Evolutionary conservation across 2,888 invertebrate species (phyloP).

Genomic region (Dolichomitus sp.): DNA sequence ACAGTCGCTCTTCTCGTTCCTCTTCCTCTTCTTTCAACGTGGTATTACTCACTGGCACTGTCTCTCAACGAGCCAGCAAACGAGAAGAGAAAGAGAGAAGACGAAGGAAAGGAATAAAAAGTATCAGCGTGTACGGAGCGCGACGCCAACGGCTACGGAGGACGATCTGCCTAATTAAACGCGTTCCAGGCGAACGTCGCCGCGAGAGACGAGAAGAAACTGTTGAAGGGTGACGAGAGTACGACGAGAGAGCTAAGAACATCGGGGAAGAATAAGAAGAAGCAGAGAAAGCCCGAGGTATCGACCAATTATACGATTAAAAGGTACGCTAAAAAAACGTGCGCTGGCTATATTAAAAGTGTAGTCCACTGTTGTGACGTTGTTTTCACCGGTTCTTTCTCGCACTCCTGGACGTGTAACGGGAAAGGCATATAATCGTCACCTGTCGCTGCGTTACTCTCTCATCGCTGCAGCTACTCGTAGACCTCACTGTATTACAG

Average conservation of each 20-base stretch:
- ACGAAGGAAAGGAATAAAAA: constrained; percentile 34
- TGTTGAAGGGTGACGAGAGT: constrained; percentile 23
- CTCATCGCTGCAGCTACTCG: not conserved
- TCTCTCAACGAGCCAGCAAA: not conserved
- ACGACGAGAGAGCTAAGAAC: constrained; percentile 9
- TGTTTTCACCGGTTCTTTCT: not conserved
- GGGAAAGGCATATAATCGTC: constrained; percentile 12
- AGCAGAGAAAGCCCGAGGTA: not conserved
- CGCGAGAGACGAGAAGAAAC: constrained; percentile 36
- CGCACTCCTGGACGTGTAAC: not conserved
- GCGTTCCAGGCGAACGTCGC: constrained; percentile 63
- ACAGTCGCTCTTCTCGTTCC: not conserved
- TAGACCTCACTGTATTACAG: not conserved
- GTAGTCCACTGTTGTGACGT: not conserved
- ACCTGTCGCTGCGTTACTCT: constrained; percentile 8
- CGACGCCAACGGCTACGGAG: constrained; percentile 32
- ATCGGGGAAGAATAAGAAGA: constrained; percentile 40
- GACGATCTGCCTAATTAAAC: constrained; percentile 68
- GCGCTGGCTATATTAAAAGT: not conserved
- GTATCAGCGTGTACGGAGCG: constrained; percentile 28
- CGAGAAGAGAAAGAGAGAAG: constrained; percentile 21
- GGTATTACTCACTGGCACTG: constrained; percentile 3
- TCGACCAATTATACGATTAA: constrained; percentile 52
- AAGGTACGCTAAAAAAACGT: constrained; percentile 8
- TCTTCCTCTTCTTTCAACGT: constrained; percentile 13